Evolutionary conservation across 2,113 vertebrate species (phyloP).

Genomic region (Calidris pugnax): DNA sequence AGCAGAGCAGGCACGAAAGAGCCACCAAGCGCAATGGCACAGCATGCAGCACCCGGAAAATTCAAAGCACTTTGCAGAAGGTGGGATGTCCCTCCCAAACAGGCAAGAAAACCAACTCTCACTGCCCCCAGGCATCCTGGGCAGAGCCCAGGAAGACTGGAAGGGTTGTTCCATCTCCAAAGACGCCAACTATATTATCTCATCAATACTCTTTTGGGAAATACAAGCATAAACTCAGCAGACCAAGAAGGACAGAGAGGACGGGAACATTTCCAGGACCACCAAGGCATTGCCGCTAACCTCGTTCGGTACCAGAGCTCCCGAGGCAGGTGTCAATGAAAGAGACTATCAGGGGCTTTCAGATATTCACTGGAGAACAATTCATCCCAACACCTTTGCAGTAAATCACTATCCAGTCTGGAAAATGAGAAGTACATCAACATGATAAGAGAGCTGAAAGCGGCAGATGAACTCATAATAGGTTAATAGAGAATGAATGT

Average conservation of each 20-base stretch:
- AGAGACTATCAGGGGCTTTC: background rate
- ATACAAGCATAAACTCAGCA: background rate
- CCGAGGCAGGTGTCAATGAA: background rate
- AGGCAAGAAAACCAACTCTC: background rate
- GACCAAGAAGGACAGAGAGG: background rate
- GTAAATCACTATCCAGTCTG: background rate
- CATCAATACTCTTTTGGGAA: background rate
- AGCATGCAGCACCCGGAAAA: background rate
- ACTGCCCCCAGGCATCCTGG: accelerated
- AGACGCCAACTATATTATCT: accelerated
- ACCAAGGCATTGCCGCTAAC: background rate
- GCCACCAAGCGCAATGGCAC: background rate
- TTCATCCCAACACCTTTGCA: background rate
- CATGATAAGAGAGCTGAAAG: background rate
- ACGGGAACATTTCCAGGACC: background rate
- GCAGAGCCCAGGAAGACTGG: background rate
- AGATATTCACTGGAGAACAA: background rate
- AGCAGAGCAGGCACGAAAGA: background rate
- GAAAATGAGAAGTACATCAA: background rate
- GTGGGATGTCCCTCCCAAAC: background rate
- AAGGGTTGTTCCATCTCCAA: background rate
- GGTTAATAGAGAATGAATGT: background rate
- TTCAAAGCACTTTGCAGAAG: background rate
- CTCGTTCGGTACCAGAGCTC: background rate
- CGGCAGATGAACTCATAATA: background rate